Evolutionary conservation across 2,888 invertebrate species (phyloP).

Genomic region (Cenopis cana): DNA sequence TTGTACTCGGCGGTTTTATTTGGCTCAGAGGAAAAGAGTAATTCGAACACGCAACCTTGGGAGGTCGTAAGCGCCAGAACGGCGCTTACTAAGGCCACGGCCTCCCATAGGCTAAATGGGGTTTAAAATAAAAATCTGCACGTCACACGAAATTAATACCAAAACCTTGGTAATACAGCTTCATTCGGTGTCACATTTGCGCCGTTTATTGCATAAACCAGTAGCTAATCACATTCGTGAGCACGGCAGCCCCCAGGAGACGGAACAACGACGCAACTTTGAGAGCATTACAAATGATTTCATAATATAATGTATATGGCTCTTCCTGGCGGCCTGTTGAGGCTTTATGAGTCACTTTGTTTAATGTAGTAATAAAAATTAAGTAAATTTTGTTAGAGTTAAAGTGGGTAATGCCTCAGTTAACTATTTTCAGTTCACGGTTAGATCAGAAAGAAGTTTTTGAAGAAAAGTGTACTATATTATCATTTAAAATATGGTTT

Average conservation of each 20-base stretch:
- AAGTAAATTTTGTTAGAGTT: no score
- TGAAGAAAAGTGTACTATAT: no score
- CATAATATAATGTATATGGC: conserved; percentile 40
- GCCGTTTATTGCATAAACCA: conserved; percentile 40
- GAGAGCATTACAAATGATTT: conserved; percentile 31
- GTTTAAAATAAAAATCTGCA: not conserved
- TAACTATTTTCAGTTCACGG: no score
- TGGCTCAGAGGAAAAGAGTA: no score
- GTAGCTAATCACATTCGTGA: conserved; percentile 34
- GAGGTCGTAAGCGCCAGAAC: no score
- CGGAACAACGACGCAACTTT: conserved; percentile 27
- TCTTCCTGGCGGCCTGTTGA: not conserved
- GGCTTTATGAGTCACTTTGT: conserved; percentile 4
- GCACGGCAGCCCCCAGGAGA: conserved; percentile 22
- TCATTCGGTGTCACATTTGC: not conserved
- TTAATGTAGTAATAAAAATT: not conserved
- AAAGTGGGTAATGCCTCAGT: no score
- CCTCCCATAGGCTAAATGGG: no score
- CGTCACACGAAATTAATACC: not conserved
- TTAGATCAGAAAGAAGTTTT: no score
- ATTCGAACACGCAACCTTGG: no score
- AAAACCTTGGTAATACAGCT: not conserved
- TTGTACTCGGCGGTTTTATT: no score
- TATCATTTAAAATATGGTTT: no score
- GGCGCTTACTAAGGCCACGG: no score